phyloP scores from a whole-genome alignment of 2,797 vertebrate species.

The Todus mexicanus region DNA sequence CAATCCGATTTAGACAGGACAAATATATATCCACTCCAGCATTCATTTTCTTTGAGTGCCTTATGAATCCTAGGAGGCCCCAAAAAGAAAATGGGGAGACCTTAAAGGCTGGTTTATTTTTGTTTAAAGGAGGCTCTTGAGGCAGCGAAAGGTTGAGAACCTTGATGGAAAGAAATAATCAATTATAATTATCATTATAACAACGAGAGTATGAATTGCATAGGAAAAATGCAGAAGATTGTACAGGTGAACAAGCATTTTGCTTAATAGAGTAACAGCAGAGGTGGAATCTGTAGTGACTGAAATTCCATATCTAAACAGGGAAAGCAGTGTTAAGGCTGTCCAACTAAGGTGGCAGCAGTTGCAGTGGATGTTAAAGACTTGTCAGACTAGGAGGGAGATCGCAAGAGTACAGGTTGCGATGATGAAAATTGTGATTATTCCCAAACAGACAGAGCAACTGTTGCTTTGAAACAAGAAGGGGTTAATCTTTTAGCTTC shows the following conservation, averaged over 20 bases:
- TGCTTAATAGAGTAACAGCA: not conserved
- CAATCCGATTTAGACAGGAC: not conserved
- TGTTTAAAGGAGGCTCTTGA: not conserved
- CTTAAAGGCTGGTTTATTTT: not conserved
- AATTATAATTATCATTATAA: not conserved
- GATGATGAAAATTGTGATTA: not conserved
- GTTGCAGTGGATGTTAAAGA: not conserved
- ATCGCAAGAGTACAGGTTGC: not conserved
- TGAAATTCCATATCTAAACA: not conserved
- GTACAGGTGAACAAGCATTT: not conserved
- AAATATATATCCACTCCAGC: not conserved
- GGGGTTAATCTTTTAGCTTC: not conserved
- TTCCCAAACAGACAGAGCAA: not conserved
- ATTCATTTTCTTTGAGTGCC: not conserved
- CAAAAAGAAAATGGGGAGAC: not conserved
- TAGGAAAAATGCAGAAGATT: not conserved
- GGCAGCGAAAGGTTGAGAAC: not conserved
- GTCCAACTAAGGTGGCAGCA: not conserved
- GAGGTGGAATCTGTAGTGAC: not conserved
- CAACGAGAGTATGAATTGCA: not conserved
- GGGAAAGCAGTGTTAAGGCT: not conserved
- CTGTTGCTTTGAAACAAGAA: not conserved
- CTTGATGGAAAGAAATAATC: not conserved
- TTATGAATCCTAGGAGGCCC: not conserved
- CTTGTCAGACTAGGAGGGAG: not conserved